phyloP scores from a whole-genome alignment of 2,888 invertebrate species.

The Parnassius mnemosyne region DNA sequence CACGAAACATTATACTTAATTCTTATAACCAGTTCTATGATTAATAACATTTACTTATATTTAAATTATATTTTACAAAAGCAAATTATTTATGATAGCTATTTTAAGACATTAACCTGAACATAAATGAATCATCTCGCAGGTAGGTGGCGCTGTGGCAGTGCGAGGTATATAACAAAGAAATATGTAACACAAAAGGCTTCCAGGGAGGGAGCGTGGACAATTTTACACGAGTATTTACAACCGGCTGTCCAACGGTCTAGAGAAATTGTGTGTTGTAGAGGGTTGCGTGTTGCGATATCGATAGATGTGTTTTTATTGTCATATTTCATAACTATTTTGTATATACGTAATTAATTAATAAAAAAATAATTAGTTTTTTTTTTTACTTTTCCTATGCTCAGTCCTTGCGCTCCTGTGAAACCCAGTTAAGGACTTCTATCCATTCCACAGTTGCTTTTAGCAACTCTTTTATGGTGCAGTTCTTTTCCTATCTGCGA shows the following conservation, averaged over 20 bases:
- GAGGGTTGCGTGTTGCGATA: conserved; percentile 49
- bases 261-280: conserved; percentile 64
- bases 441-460: no score
- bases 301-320: conserved; percentile 32
- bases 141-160: conserved; percentile 34
- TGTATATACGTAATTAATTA: neutral
- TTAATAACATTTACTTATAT: no score
- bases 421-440: no score
- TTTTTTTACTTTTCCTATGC: no score
- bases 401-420: no score
- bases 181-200: conserved; percentile 77
- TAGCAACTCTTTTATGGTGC: no score
- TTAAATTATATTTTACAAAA: no score
- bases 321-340: neutral
- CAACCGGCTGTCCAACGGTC: conserved; percentile 80
- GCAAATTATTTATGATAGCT: neutral
- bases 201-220: conserved; percentile 74
- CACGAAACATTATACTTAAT: no score
- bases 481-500: no score
- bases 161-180: conserved; percentile 73
- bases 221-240: conserved; percentile 81
- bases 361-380: neutral
- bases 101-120: conserved; percentile 11
- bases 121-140: conserved; percentile 28
- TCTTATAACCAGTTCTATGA: no score